phyloP scores from a whole-genome alignment of 2,113 vertebrate genomes.

The Saimiri boliviensis region DNA sequence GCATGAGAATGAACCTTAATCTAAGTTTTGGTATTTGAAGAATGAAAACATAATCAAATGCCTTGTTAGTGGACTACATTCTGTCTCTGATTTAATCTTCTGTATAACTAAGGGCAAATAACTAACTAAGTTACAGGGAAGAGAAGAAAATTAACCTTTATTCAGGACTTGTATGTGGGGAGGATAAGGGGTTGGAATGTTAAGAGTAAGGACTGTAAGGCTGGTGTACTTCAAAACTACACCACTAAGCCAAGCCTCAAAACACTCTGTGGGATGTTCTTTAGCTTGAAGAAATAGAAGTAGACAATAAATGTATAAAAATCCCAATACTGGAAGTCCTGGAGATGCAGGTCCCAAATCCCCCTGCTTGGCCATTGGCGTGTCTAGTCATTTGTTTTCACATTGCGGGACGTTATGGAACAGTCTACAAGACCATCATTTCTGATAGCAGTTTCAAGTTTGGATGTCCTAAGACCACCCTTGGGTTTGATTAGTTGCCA shows the following conservation, averaged over 20 bases:
- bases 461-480: neutral
- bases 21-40: neutral
- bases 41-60: neutral
- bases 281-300: neutral
- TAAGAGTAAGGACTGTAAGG: neutral
- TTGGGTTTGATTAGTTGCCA: neutral
- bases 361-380: neutral
- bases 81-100: neutral
- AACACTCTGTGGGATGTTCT: neutral
- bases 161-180: neutral
- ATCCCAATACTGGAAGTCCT: neutral
- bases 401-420: neutral
- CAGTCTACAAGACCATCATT: neutral
- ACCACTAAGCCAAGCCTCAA: neutral
- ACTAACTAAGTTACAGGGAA: neutral
- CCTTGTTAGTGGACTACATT: neutral
- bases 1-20: neutral
- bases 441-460: neutral
- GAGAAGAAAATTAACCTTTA: neutral
- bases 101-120: neutral
- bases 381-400: neutral
- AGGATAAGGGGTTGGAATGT: neutral
- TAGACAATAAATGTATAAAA: neutral
- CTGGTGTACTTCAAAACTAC: neutral
- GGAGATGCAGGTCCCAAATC: neutral